Percentiles rank a stretch among this genome's conserved stretches.
phyloP scores from a whole-genome alignment of 2,888 invertebrate species.

The Epirrita christyi region DNA sequence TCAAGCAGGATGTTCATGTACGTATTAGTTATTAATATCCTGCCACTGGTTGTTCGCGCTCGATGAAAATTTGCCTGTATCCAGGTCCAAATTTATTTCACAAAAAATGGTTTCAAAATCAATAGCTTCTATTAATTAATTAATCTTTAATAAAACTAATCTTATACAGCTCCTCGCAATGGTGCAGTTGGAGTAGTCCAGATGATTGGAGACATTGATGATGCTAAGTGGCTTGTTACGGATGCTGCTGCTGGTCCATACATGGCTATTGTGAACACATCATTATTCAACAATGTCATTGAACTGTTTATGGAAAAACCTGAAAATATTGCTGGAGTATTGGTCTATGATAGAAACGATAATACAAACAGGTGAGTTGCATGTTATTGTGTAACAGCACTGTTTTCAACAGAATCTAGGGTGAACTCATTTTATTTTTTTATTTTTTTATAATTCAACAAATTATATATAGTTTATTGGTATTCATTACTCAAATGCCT shows the following conservation, averaged over 20 bases:
- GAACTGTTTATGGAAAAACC: slow-evolving; percentile 80
- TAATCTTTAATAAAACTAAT: no score
- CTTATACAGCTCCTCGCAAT: slow-evolving; percentile 85
- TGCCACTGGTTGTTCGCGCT: no score
- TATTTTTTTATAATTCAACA: no score
- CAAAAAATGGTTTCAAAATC: no score
- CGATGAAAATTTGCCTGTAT: no score
- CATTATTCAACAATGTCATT: slow-evolving; percentile 85
- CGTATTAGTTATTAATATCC: slow-evolving; percentile 65
- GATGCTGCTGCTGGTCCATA: slow-evolving; percentile 92
- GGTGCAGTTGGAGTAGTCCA: slow-evolving; percentile 95
- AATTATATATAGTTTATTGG: no score
- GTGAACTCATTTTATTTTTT: no score
- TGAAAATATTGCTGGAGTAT: slow-evolving; percentile 86
- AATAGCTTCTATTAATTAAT: no score
- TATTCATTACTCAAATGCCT: no score
- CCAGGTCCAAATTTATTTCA: no score
- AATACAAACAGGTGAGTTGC: slow-evolving; percentile 61
- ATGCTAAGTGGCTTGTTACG: slow-evolving; percentile 89
- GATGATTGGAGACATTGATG: slow-evolving; percentile 86
- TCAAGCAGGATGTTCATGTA: slow-evolving; percentile 97
- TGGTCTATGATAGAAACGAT: slow-evolving; percentile 81
- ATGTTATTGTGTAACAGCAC: no score
- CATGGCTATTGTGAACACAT: slow-evolving; percentile 88
- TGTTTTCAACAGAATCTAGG: no score